These are phyloP conservation scores for Felis chaus DNA, from an alignment of 2,113 vertebrate species.

Conservation along the genomic window DNA sequence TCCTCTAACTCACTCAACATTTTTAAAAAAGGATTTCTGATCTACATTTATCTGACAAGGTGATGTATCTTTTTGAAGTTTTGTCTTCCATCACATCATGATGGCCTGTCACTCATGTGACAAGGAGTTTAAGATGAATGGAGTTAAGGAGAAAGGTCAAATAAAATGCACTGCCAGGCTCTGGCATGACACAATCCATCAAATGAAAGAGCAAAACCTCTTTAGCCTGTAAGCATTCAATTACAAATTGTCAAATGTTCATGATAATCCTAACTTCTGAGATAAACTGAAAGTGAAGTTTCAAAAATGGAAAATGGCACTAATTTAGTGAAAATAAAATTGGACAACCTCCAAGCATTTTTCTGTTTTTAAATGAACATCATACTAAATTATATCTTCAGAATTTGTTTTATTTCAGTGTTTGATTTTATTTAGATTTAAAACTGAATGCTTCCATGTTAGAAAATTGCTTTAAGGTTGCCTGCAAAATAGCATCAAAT, in stretches of 20 bases:
- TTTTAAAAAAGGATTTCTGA: constrained; percentile 21
- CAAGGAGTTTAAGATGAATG: constrained; percentile 62
- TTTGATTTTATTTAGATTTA: constrained; percentile 43
- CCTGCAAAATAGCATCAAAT: background rate
- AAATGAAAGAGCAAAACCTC: constrained; percentile 68
- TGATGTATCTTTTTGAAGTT: constrained; percentile 62
- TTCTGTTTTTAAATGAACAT: background rate
- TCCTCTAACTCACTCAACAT: constrained; percentile 30
- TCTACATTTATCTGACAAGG: constrained; percentile 55
- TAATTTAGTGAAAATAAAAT: constrained; percentile 52
- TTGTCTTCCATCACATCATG: constrained; percentile 52
- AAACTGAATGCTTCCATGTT: background rate
- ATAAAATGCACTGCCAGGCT: constrained; percentile 50
- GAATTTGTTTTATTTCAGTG: background rate
- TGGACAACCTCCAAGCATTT: background rate
- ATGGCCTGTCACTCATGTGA: constrained; percentile 57
- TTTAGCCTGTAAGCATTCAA: constrained; percentile 51
- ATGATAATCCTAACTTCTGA: constrained; percentile 24
- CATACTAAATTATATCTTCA: background rate
- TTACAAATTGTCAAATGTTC: constrained; percentile 64
- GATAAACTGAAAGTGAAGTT: constrained; percentile 44
- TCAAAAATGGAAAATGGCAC: constrained; percentile 30
- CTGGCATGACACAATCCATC: constrained; percentile 62
- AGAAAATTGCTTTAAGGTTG: background rate
- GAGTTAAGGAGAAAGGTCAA: constrained; percentile 75